Base-by-base conservation (phyloP, 2,888 invertebrate genomes). In the Acanthosepion lycidas region DNA sequence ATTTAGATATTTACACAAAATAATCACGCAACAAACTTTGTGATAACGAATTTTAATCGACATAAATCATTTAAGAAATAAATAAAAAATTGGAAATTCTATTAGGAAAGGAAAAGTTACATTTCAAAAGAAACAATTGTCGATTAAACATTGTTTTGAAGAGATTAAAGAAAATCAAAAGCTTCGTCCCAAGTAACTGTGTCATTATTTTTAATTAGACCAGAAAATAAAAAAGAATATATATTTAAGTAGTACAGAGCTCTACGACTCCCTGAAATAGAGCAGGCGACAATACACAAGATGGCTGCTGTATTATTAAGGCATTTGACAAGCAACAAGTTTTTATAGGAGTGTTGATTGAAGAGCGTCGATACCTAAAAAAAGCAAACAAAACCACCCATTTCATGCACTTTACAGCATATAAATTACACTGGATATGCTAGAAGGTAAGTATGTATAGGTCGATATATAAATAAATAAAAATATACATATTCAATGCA, bases 321-420 rank as follows among this genome's bases (percentile, higher is more conserved):
- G n/a, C 78, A n/a, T 78, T 78, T 78, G 78, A 78, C 78, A n/a
- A 78, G 78, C 78, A 78, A 78, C 78, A 78, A 78, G 78, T 78
- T n/a, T 78, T 78, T 78, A 78, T 78, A 78, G 78, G 78, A 78
- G n/a, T 33, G n/a, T 78, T n/a, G 78, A 78, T 78, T n/a, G 78
- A 78, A 78, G n/a, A n/a, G 5, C 78, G 33, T 78, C 78, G 78
- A 78, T 78, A n/a, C n/a, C 78, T 78, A 78, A 78, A 78, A 33
- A 78, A 33, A 78, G 6, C 78, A 78, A 78, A n/a, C n/a, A 78
- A 78, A 42, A 78, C 78, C 78, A 78, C n/a, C 51, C 59, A 23
- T 59, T 59, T 59, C 59, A 59, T 59, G 33, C n/a, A 78, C 78
- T n/a, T 78, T 78, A 78, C 78, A 78, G 78, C 78, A 78, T 78